These are phyloP conservation scores for Brachymystax lenok DNA, from an alignment of 2,797 vertebrate species.

Conservation along the genomic window DNA sequence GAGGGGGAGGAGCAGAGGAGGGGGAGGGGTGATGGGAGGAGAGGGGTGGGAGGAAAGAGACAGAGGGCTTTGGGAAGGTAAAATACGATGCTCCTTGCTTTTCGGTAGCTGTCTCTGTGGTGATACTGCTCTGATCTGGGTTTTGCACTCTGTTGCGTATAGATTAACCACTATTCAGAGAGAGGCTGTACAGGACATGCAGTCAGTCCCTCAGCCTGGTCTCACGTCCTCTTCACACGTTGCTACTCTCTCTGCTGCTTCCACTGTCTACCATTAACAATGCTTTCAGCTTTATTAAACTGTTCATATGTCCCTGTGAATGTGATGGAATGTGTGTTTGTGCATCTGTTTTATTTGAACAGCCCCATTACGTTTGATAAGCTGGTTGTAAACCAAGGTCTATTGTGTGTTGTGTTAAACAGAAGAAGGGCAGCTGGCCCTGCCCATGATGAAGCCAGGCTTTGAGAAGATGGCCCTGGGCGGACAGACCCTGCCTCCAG, in stretches of 20 bases:
- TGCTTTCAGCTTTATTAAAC: too few relatives aligned
- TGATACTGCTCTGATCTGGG: not conserved
- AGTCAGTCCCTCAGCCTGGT: too few relatives aligned
- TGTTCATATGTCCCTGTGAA: not conserved
- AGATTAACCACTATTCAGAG: not conserved
- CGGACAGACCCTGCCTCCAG: conserved; percentile 79
- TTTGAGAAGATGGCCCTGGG: conserved; percentile 84
- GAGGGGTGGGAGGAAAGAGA: conserved; percentile 17
- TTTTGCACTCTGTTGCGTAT: not conserved
- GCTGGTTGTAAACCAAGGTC: not conserved
- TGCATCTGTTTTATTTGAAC: not conserved
- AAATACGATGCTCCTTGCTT: conserved; percentile 57
- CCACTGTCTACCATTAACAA: too few relatives aligned
- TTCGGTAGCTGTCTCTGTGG: not conserved
- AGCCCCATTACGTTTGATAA: not conserved
- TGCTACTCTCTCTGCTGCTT: too few relatives aligned
- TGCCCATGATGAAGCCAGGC: conserved; percentile 83
- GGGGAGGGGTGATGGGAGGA: too few relatives aligned
- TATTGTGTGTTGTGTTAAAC: conserved; percentile 24
- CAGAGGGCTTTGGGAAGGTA: conserved; percentile 33
- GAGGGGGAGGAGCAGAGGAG: too few relatives aligned
- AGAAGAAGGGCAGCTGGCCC: conserved; percentile 52
- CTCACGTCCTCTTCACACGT: too few relatives aligned
- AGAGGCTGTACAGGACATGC: not conserved
- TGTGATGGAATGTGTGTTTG: conserved; percentile 5